Evolutionary conservation across 2,797 vertebrate species (phyloP), one percentile per base, ranked within the genome.

Genomic region (Basileuterus tristriatus): DNA sequence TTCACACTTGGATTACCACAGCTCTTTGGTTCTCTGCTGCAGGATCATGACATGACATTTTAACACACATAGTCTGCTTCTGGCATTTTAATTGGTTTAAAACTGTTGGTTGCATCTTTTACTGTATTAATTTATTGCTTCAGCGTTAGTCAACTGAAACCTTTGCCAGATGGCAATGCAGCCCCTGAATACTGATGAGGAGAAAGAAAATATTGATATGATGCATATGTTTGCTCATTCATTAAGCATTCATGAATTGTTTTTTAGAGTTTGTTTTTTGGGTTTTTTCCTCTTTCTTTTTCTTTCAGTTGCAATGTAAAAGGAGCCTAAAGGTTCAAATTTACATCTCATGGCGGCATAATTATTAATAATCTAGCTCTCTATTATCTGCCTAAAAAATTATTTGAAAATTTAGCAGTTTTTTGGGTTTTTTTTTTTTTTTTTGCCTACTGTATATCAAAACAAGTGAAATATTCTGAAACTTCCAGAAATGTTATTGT

Each of bases 61-160:
- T 96, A 98, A 97, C 95, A 96, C 90, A 87, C 84, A 86, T 11
- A 96, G 83, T n/a, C 84, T 88, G 81, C 89, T 87, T 95, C 15
- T 0, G 47, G 96, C 87, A 97, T 97, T 98, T 98, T 98, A 98
- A 98, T 97, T 98, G 96, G 94, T 94, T 98, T 97, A 96, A 96
- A 97, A 95, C 91, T 95, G 67, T 95, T 97, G 96, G 96, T 96
- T 96, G 94, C 87, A 96, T 97, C 93, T 96, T 96, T 96, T 97
- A 97, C 97, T 97, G 96, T 97, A 98, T 98, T 97, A 97, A 98
- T 98, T 97, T 97, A 97, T 97, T 97, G 93, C 97, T 97, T 96
- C 92, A 90, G 93, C 8, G 86, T 96, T 98, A 98, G 94, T 98
- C 97, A 97, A 93, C 94, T 97, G 97, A 98, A 98, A 97, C 96